Evolutionary conservation across 2,797 vertebrate species (phyloP), one percentile per base, ranked within the genome.

Genomic region (Lepus townsendii): DNA sequence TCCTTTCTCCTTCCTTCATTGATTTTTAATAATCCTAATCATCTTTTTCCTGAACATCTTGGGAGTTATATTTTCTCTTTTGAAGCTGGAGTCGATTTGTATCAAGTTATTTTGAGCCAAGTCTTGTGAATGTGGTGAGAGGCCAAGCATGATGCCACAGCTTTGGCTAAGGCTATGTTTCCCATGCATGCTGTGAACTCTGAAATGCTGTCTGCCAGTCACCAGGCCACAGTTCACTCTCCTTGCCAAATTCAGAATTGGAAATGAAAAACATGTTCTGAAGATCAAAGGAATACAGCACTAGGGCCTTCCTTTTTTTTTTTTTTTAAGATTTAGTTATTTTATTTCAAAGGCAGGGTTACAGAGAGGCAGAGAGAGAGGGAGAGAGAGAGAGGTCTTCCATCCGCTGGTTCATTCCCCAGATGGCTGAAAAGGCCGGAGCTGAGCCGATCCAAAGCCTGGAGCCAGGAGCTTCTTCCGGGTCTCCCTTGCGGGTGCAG

Each of bases 191-290:
- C 42, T 12, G 14, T 22, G 32, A 84, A 75, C n/a, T 91, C 88
- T 62, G 66, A 88, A 90, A 52, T 76, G 47, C 62, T n/a, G 60
- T 52, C 47, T 62, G 78, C 66, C 8, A 38, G 68, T 88, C 85
- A 85, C 52, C 10, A 24, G 85, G 85, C n/a, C 93, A 83, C 60
- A 95, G 93, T 87, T 93, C 89, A 95, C 27, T 50, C 24, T 75
- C 83, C 69, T 57, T 88, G 94, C 93, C 75, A 92, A 90, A 68
- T 75, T 88, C 60, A 72, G 66, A 92, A 77, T 22, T 76, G 26
- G 54, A 30, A 17, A 68, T 76, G 32, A 83, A 95, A 83, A 95
- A 93, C 77, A 26, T 50, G 54, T 62, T 47, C 22, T 27, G n/a
- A 38, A 47, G 71, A 47, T 62, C 72, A 71, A 72, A 85, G 69